Evolutionary conservation across 1,140 invertebrate species (phyloP).

Genomic region (Pseudobourletiella spinata): DNA sequence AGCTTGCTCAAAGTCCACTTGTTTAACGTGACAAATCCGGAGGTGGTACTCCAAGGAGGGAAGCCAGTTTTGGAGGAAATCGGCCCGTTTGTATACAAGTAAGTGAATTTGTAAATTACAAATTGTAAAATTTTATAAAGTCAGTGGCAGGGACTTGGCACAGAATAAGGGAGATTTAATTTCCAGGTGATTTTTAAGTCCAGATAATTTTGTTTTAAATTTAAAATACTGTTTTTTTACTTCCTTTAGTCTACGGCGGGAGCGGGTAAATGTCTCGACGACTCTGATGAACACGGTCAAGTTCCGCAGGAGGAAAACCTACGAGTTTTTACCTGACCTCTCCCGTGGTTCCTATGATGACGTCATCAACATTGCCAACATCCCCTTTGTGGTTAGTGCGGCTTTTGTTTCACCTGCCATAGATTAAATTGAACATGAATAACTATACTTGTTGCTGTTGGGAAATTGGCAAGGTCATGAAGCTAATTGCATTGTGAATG

Average conservation of each 20-base stretch:
- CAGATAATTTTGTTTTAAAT: neutral
- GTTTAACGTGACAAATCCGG: slow-evolving; percentile 10
- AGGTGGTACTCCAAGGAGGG: neutral
- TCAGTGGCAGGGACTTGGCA: neutral
- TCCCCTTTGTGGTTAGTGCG: neutral
- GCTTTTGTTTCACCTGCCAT: neutral
- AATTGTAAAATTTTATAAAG: neutral
- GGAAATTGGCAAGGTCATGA: neutral
- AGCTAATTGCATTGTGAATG: neutral
- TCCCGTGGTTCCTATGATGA: neutral
- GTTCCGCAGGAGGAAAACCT: neutral
- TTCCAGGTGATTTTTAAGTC: neutral
- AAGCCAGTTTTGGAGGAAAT: neutral
- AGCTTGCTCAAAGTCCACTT: too few relatives aligned
- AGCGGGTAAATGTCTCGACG: neutral
- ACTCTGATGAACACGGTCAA: neutral
- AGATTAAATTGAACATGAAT: too few relatives aligned
- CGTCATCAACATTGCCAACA: neutral
- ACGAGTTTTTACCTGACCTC: neutral
- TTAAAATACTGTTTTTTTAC: neutral
- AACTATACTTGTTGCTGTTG: too few relatives aligned
- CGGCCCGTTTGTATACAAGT: slow-evolving; percentile 1
- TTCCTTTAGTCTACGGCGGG: neutral
- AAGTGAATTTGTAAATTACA: neutral
- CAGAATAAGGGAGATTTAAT: neutral